A percentile compares a stretch with the other conserved stretches of the same genome.
phyloP scores from a whole-genome alignment of 2,888 invertebrate species.

The Syrphus vitripennis region DNA sequence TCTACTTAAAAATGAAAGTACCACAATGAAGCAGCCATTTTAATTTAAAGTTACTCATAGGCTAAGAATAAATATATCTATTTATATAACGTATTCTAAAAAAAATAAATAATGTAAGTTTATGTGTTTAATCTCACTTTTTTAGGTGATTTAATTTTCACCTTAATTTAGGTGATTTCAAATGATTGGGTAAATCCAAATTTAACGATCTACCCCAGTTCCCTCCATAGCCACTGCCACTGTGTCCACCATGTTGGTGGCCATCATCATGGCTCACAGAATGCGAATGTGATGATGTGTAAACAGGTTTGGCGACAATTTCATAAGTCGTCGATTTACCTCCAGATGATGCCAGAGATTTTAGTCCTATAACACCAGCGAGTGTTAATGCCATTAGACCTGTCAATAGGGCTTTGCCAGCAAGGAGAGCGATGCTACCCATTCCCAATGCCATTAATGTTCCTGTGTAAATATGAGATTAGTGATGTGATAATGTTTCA shows the following conservation, averaged over 20 bases:
- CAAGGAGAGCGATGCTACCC: slow-evolving; percentile 89
- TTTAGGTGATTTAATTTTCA: background rate
- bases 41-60: too few relatives aligned
- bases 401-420: slow-evolving; percentile 92
- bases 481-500: too few relatives aligned
- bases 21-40: too few relatives aligned
- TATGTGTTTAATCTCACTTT: too few relatives aligned
- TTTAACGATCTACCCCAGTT: slow-evolving; percentile 79
- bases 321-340: slow-evolving; percentile 91
- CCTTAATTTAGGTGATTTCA: slow-evolving; percentile 49
- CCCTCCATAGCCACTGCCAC: slow-evolving; percentile 83
- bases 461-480: slow-evolving; percentile 83
- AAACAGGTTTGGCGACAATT: slow-evolving; percentile 91
- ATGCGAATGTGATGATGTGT: slow-evolving; percentile 85
- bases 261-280: slow-evolving; percentile 84
- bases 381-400: slow-evolving; percentile 90
- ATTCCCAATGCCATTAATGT: slow-evolving; percentile 88
- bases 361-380: slow-evolving; percentile 89
- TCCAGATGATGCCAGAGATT: slow-evolving; percentile 86
- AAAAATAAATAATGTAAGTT: background rate
- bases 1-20: too few relatives aligned
- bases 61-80: too few relatives aligned
- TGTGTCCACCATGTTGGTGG: slow-evolving; percentile 81
- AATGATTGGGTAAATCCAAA: slow-evolving; percentile 73
- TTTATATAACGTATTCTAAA: too few relatives aligned